Evolutionary conservation across 35 echinoderm and acorn worm genomes (phyloP), one percentile per base, ranked within the genome.

Genomic region (Holothuria glaberrima): DNA sequence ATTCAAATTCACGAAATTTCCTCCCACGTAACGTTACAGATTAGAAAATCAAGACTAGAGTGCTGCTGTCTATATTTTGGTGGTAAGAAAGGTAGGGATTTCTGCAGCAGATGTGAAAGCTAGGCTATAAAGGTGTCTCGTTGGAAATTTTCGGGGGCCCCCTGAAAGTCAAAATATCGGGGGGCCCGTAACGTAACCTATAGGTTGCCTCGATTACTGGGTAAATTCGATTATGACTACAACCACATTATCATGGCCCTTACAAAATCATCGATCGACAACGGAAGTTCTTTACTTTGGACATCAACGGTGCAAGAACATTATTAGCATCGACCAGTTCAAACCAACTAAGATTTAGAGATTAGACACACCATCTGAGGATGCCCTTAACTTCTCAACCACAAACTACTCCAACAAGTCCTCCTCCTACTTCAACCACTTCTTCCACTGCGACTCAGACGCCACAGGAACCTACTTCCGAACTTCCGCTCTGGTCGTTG

Each of bases 161-260:
- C 71, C 30, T 30, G 18, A 59, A 88, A 29, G 36, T 88, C 38
- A 44, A 88, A 63, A n/a, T 64, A 88, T 56, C 63, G 70, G n/a
- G 70, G 63, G 63, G 64, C 71, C 10, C 86, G 86, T 26, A 88
- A 10, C 35, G 91, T 52, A 22, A n/a, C n/a, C n/a, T n/a, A n/a
- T n/a, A n/a, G n/a, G n/a, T n/a, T n/a, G n/a, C n/a, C n/a, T n/a
- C n/a, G n/a, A n/a, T n/a, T n/a, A n/a, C n/a, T n/a, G n/a, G n/a
- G n/a, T n/a, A n/a, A n/a, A n/a, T n/a, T n/a, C 83, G 14, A 68
- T 92, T 31, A 80, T 70, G 68, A 6, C 73, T 92, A 12, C 83
- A 92, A 80, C 84, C 69, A 58, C 91, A 68, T 75, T 88, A 88
- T 59, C 20, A 26, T 22, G 91, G 91, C 30, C 91, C 91, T 21